Percentiles rank a stretch among this genome's conserved stretches.
Evolutionary conservation across 2,888 invertebrate genomes (phyloP).

Genomic region (Protodeltote pygarga): DNA sequence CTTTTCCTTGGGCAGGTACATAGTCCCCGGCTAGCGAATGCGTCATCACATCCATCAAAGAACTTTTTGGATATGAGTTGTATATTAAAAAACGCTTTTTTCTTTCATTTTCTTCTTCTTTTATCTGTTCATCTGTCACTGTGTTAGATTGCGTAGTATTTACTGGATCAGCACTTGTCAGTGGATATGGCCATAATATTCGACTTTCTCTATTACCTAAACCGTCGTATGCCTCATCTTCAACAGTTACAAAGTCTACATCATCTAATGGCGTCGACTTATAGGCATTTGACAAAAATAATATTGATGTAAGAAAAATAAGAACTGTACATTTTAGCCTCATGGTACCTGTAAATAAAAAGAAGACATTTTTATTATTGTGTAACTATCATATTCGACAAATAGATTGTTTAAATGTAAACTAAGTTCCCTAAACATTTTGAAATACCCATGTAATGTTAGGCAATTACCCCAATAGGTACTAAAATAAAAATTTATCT

Average conservation of each 20-base stretch:
- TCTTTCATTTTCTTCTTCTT: constrained; percentile 37
- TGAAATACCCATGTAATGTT: too few species aligned
- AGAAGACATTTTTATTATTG: too few species aligned
- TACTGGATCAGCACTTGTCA: constrained; percentile 50
- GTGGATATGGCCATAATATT: constrained; percentile 71
- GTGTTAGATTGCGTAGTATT: constrained; percentile 21
- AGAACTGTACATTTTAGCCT: constrained; percentile 46
- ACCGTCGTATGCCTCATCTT: too few species aligned
- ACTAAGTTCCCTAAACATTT: too few species aligned
- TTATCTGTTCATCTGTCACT: constrained; percentile 20
- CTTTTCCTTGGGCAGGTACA: constrained; percentile 63
- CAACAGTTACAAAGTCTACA: constrained; percentile 57
- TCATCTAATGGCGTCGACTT: constrained; percentile 56
- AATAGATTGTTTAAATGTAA: not conserved
- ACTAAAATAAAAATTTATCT: too few species aligned
- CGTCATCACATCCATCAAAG: constrained; percentile 75
- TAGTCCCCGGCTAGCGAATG: constrained; percentile 67
- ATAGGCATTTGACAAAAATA: constrained; percentile 46
- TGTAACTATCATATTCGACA: too few species aligned
- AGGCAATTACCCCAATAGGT: too few species aligned
- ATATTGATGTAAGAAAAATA: constrained; percentile 39
- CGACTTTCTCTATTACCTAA: constrained; percentile 53
- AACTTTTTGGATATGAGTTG: constrained; percentile 69
- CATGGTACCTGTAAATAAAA: constrained; percentile 60
- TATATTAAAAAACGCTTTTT: constrained; percentile 62